Conservation (phyloP, 2,888 invertebrate species). For the Ennomos erosarius region DNA sequence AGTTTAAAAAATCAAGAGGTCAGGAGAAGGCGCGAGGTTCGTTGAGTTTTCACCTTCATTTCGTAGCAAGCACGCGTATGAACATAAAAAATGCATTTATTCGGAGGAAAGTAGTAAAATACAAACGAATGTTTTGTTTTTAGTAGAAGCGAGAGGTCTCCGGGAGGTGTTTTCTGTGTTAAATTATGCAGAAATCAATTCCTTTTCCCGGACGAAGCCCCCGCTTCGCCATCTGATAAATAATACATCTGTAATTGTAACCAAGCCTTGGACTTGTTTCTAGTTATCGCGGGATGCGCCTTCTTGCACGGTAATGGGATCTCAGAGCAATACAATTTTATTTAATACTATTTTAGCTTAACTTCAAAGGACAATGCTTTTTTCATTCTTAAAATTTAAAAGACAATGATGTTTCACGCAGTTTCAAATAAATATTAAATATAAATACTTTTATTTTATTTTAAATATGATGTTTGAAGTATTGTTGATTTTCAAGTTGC, state of each 20-base stretch:
- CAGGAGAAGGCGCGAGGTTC: constrained; percentile 19
- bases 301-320: constrained; percentile 26
- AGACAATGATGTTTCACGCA: too few relatives aligned
- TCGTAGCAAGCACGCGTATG: constrained; percentile 49
- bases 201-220: constrained; percentile 71
- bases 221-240: constrained; percentile 71
- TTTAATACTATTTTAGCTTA: constrained; percentile 17
- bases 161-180: constrained; percentile 77
- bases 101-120: constrained; percentile 75
- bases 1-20: constrained; percentile 39
- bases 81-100: constrained; percentile 73
- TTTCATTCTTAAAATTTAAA: not conserved
- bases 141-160: constrained; percentile 73
- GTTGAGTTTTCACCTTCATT: constrained; percentile 45
- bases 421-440: too few relatives aligned
- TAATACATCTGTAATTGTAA: constrained; percentile 82
- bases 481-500: too few relatives aligned
- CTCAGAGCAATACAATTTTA: constrained; percentile 23
- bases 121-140: constrained; percentile 82
- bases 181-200: constrained; percentile 85
- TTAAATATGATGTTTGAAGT: too few relatives aligned
- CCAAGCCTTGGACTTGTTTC: constrained; percentile 55
- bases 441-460: too few relatives aligned
- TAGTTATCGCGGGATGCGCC: constrained; percentile 40
- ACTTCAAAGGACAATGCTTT: constrained; percentile 11